Evolutionary conservation across 2,797 vertebrate genomes (phyloP), one percentile per base, ranked within the genome.

Genomic region (Danio choprae): DNA sequence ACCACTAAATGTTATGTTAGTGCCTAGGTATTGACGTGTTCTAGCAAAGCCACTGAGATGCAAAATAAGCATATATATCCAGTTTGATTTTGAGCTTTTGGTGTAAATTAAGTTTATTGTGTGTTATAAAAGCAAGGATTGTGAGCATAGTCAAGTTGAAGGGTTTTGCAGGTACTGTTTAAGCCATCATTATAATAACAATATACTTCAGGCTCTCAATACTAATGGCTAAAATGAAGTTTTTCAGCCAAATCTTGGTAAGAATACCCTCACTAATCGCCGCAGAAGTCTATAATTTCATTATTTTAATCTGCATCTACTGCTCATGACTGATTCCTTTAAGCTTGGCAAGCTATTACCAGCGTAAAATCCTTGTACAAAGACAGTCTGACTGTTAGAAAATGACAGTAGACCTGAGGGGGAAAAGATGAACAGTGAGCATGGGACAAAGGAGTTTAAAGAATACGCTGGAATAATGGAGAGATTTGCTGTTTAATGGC

Each of bases 331-430:
- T 56, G 12, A 76, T 22, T 64, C 50, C 40, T 65, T 64, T 56
- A 65, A 76, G 20, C 62, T 65, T 44, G 36, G 9, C 38, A 76
- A 53, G 20, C 48, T 65, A 65, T 65, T 55, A 13, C 50, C 6
- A 0, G n/a, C 62, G 67, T 56, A 46, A 56, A 76, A 67, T 67
- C 40, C 74, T 65, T 13, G 10, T 10, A 67, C 62, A 67, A 67
- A 77, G 50, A 46, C 15, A 44, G 60, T 65, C 74, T 67, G 74
- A 43, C 62, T 15, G 16, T 56, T 77, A 67, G 36, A 55, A 56
- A 18, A 56, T 56, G 74, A 77, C 74, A 44, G 74, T 9, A 44
- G 50, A 77, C 74, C 74, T 56, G 62, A 77, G 74, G 50, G 62
- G 67, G 36, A 65, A 12, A 44, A 77, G 44, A 56, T 56, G 62